These are phyloP conservation scores for Sinocyclocheilus grahami DNA, from an alignment of 2,113 vertebrate genomes.

Conservation along the genomic window DNA sequence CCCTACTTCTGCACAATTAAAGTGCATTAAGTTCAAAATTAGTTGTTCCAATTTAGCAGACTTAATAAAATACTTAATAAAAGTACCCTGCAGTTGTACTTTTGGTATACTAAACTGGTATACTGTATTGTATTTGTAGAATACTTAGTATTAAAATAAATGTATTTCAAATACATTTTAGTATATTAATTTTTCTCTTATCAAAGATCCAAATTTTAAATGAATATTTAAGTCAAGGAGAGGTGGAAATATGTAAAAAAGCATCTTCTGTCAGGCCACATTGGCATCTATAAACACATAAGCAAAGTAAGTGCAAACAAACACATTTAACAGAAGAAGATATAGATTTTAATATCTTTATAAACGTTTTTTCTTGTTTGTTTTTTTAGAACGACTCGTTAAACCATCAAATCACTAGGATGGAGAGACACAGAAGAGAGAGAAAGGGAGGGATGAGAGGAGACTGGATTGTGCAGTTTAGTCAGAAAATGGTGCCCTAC, in stretches of 20 bases:
- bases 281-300: conserved; percentile 30
- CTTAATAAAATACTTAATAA: too few relatives aligned
- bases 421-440: conserved; percentile 62
- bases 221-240: conserved; percentile 50
- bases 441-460: conserved; percentile 59
- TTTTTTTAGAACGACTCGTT: conserved; percentile 73
- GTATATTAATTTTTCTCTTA: too few relatives aligned
- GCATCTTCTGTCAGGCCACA: conserved; percentile 28
- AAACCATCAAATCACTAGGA: conserved; percentile 70
- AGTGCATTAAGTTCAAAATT: too few relatives aligned
- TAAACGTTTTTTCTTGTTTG: conserved; percentile 80
- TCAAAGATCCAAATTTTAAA: background rate
- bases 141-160: too few relatives aligned
- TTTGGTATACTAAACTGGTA: too few relatives aligned
- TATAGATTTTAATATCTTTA: conserved; percentile 90
- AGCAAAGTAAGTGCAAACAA: conserved; percentile 63
- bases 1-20: too few relatives aligned
- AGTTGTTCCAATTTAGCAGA: too few relatives aligned
- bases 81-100: too few relatives aligned
- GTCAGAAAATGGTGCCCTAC: conserved; percentile 66
- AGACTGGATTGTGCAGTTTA: conserved; percentile 64
- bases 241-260: background rate
- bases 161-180: too few relatives aligned
- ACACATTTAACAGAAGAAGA: conserved; percentile 84
- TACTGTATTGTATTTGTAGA: too few relatives aligned